Conservation (phyloP, 1,140 invertebrate genomes). For the Holcopasites calliopsidis region DNA sequence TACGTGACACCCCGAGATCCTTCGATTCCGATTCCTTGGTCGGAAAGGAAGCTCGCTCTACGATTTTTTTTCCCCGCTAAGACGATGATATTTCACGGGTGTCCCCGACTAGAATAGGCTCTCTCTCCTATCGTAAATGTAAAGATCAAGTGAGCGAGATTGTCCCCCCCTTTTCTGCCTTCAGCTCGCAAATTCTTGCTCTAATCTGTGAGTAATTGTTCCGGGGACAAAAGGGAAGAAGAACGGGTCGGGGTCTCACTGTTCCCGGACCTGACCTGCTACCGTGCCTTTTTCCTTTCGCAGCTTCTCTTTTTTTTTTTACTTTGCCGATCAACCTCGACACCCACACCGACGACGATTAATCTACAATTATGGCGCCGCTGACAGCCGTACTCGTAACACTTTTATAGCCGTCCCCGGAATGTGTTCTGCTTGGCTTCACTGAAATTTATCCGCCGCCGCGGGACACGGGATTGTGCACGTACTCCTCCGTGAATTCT, state of each 20-base stretch:
- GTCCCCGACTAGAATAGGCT: slow-evolving; percentile 50
- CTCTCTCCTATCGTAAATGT: slow-evolving; percentile 65
- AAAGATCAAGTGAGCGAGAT: slow-evolving; percentile 70
- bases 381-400: slow-evolving; percentile 68
- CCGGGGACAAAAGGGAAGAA: slow-evolving; percentile 58
- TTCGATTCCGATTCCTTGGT: slow-evolving; percentile 29
- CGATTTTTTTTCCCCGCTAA: slow-evolving; percentile 57
- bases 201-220: slow-evolving; percentile 75
- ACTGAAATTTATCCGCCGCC: slow-evolving; percentile 28
- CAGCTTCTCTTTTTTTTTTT: slow-evolving; percentile 44
- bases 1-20: slow-evolving; percentile 17
- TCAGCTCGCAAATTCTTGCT: slow-evolving; percentile 71
- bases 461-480: not conserved
- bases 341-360: slow-evolving; percentile 61
- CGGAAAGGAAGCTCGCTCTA: slow-evolving; percentile 39
- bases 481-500: not conserved
- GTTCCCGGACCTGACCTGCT: slow-evolving; percentile 38
- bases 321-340: slow-evolving; percentile 49
- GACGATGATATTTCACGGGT: slow-evolving; percentile 68
- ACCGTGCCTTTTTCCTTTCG: slow-evolving; percentile 34
- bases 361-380: slow-evolving; percentile 71
- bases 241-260: slow-evolving; percentile 36
- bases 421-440: not conserved
- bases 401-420: slow-evolving; percentile 60
- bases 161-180: slow-evolving; percentile 41